phyloP scores from a whole-genome alignment of 2,888 invertebrate genomes.

The Catocala sponsa region DNA sequence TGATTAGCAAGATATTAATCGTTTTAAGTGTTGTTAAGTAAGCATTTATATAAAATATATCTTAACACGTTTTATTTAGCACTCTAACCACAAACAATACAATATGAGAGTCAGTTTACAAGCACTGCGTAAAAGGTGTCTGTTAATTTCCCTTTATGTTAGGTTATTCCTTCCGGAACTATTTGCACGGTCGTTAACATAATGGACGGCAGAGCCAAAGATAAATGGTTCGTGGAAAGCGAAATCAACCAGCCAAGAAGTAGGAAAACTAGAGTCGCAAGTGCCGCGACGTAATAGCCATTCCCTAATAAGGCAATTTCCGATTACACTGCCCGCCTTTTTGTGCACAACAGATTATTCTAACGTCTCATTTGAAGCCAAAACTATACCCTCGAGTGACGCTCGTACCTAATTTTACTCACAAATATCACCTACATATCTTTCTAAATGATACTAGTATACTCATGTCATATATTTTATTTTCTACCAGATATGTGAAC shows the following conservation, averaged over 20 bases:
- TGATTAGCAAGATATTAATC: no score
- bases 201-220: constrained; percentile 74
- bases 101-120: neutral
- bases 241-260: constrained; percentile 68
- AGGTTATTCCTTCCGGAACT: constrained; percentile 74
- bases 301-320: constrained; percentile 53
- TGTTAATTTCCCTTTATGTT: constrained; percentile 60
- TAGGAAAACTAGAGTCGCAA: constrained; percentile 63
- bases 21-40: no score
- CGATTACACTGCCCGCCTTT: constrained; percentile 30
- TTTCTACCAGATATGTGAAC: constrained; percentile 28
- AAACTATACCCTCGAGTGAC: constrained; percentile 10
- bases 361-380: constrained; percentile 23
- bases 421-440: constrained; percentile 24
- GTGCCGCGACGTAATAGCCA: constrained; percentile 56
- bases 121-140: constrained; percentile 50
- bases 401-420: constrained; percentile 16
- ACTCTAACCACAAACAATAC: constrained; percentile 1
- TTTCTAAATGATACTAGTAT: constrained; percentile 28
- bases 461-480: constrained; percentile 34
- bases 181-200: constrained; percentile 77
- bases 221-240: constrained; percentile 74
- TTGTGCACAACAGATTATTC: constrained; percentile 29
- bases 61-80: neutral
- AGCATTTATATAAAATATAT: neutral